Evolutionary conservation across 2,888 invertebrate species (phyloP), one percentile per base, ranked within the genome.

Genomic region (Colostygia pectinataria): DNA sequence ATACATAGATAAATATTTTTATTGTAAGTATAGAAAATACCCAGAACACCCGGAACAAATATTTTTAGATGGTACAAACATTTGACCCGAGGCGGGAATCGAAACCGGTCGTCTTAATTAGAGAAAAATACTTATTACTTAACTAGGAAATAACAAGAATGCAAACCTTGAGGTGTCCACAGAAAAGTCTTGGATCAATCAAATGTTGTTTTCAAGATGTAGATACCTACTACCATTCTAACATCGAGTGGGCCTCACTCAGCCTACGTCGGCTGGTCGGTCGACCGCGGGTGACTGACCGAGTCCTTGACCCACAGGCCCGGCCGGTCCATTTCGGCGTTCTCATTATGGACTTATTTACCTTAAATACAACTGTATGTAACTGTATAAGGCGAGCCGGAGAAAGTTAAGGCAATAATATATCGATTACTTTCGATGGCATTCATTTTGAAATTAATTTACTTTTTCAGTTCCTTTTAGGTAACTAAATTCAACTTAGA

Each of bases 241-340:
- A 24, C 24, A 31, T 25, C 9, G 27, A 46, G 45, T 36, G 13
- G 43, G 50, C n/a, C 6, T 54, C 47, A 40, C 71, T 68, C 63
- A 61, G 68, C 56, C 63, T n/a, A n/a, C n/a, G n/a, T n/a, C n/a
- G n/a, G n/a, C n/a, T n/a, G n/a, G n/a, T n/a, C n/a, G n/a, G n/a
- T n/a, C n/a, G 66, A 63, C 48, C 54, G 44, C 57, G 63, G 81
- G 80, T 81, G 65, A 81, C 24, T 76, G 80, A 78, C 80, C 83
- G 76, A 67, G 72, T 74, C 83, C 86, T 84, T 86, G 87, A 80
- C 85, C 84, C 69, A 83, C 62, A 71, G 47, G 32, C 48, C 41
- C 57, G 53, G 42, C 56, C 51, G 48, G 41, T 49, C 47, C 57
- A 55, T 53, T 53, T 53, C 61, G 57, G 46, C 40, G 45, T 24